Percentiles rank a stretch among this genome's conserved stretches.
phyloP scores from a whole-genome alignment of 2,797 vertebrate genomes.

The Pseudomugil tenellus region DNA sequence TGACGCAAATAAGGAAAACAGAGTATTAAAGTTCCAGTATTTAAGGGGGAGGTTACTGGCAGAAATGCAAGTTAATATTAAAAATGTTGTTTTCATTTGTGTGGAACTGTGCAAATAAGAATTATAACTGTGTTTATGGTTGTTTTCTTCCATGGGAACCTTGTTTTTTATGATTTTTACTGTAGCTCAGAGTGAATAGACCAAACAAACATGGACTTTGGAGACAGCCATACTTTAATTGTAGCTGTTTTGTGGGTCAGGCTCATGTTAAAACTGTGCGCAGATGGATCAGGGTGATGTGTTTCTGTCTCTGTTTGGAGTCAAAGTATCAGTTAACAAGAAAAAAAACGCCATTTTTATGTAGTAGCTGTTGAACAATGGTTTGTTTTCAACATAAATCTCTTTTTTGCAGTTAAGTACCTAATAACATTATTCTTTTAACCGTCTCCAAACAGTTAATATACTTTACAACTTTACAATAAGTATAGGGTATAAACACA shows the following conservation, averaged over 20 bases:
- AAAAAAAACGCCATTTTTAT: not conserved
- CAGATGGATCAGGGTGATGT: not conserved
- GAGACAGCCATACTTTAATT: not conserved
- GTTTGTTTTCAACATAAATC: not conserved
- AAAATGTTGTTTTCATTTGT: not conserved
- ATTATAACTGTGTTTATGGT: not conserved
- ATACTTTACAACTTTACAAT: no score
- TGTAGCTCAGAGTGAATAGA: not conserved
- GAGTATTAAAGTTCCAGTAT: not conserved
- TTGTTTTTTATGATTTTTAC: not conserved
- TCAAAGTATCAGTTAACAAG: no score
- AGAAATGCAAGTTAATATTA: not conserved
- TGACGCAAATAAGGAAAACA: not conserved
- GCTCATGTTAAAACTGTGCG: not conserved
- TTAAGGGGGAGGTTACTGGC: not conserved
- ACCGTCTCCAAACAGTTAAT: not conserved
- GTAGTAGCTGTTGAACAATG: not conserved
- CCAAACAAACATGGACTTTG: not conserved
- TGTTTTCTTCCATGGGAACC: not conserved
- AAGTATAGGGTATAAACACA: not conserved
- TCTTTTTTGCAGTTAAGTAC: not conserved
- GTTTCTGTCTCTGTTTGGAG: not conserved
- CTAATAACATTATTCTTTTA: not conserved
- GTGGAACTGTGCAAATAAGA: not conserved
- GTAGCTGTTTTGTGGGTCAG: not conserved